Base-by-base conservation (phyloP, 2,888 invertebrate genomes). In the Scrobipalpa atriplicella region DNA sequence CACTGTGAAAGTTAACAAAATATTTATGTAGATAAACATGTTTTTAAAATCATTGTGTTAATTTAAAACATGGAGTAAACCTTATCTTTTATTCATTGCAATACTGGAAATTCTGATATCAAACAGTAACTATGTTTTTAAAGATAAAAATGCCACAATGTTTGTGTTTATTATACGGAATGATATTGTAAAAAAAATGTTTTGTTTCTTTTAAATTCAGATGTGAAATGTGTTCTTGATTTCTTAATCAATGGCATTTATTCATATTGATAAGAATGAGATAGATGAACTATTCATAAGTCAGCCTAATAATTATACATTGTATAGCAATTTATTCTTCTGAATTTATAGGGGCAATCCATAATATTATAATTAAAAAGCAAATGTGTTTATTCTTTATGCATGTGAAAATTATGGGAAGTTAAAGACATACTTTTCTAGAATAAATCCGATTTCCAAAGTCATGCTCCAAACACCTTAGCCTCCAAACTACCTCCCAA, bases 131-230 rank as follows among this genome's bases (percentile, higher is more conserved):
- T 47, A 47, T 47, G 47, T 47, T 47, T 47, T n/a, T 47, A 16
- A 47, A 7, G 47, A 47, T 47, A 47, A 47, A 47, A 47, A 47
- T n/a, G n/a, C 47, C 47, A 47, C 47, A 47, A 16, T 47, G 16
- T 47, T 47, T 47, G n/a, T 47, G 16, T 47, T 47, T 47, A 47
- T 47, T n/a, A 47, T 16, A 47, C n/a, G n/a, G 8, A 47, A n/a
- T 47, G 47, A 16, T 47, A 47, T 13, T 47, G 47, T 47, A 8
- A 47, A 47, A 8, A 47, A 47, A 16, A 47, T n/a, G 16, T n/a
- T 39, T 10, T 47, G 47, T 47, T 47, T n/a, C 1, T 16, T 47
- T 16, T 10, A 47, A n/a, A 47, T 47, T 47, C 16, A 2, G 43
- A 13, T 43, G 13, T 43, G 47, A 47, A 10, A 16, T 47, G n/a